Evolutionary conservation across 2,797 vertebrate genomes (phyloP).

Genomic region (Gobionotothen gibberifrons): DNA sequence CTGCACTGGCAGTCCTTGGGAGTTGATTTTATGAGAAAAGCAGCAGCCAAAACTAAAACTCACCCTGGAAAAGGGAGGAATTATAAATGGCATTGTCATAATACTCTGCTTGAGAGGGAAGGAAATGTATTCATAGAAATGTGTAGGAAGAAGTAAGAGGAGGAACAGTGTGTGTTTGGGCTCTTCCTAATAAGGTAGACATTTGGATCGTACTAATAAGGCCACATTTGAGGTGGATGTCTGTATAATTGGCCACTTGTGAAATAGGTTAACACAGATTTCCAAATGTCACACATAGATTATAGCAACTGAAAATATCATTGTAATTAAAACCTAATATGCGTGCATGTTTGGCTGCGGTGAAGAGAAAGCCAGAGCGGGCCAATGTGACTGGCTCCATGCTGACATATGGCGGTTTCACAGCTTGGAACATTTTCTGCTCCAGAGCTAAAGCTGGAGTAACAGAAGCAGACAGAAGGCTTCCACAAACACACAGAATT

Average conservation of each 20-base stretch:
- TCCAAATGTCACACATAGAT: slow-evolving; percentile 72
- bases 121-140: slow-evolving; percentile 44
- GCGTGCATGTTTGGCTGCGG: slow-evolving; percentile 46
- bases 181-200: slow-evolving; percentile 48
- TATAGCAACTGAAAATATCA: slow-evolving; percentile 64
- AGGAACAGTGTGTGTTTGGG: slow-evolving; percentile 11
- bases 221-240: slow-evolving; percentile 49
- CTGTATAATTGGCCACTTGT: slow-evolving; percentile 74
- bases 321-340: slow-evolving; percentile 66
- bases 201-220: slow-evolving; percentile 58
- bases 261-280: slow-evolving; percentile 65
- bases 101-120: slow-evolving; percentile 15
- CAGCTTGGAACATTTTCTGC: slow-evolving; percentile 57
- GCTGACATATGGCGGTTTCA: slow-evolving; percentile 64
- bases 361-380: slow-evolving; percentile 41
- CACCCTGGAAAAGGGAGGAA: slow-evolving; percentile 30
- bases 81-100: slow-evolving; percentile 26
- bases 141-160: slow-evolving; percentile 23
- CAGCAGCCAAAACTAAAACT: slow-evolving; percentile 28
- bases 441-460: slow-evolving; percentile 42
- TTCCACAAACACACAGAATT: slow-evolving; percentile 33
- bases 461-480: slow-evolving; percentile 45
- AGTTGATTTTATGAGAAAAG: slow-evolving; percentile 18
- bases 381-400: slow-evolving; percentile 43
- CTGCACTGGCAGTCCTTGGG: slow-evolving; percentile 7